Conservation (phyloP, 2,888 invertebrate genomes). For the Disparrhopalites patrizii region DNA sequence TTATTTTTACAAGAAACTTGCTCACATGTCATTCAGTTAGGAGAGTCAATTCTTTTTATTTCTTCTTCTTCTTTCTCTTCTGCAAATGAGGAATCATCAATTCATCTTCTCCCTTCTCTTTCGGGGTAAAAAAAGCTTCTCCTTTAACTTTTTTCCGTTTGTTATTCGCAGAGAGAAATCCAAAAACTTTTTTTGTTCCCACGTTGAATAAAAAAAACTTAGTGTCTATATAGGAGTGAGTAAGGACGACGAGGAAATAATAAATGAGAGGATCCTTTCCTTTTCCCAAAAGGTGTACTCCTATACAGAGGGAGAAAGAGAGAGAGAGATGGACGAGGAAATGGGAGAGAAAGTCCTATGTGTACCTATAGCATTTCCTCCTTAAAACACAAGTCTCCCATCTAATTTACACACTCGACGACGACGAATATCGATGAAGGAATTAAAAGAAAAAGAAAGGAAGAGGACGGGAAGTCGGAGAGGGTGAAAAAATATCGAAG, state of each 20-base stretch:
- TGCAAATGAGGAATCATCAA: constrained; percentile 34
- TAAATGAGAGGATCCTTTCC: too few relatives aligned
- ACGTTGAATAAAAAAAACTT: too few relatives aligned
- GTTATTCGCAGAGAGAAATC: background rate
- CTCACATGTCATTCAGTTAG: background rate
- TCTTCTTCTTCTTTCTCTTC: constrained; percentile 1
- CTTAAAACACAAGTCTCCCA: background rate
- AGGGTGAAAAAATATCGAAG: too few relatives aligned
- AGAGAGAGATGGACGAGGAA: background rate
- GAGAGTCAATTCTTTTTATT: background rate
- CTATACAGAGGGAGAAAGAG: background rate
- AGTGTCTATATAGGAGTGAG: too few relatives aligned
- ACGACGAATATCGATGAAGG: background rate
- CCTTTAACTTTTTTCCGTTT: background rate
- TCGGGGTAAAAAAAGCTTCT: background rate
- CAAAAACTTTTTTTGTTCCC: background rate
- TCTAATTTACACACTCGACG: background rate
- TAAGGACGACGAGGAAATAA: too few relatives aligned
- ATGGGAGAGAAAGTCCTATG: background rate
- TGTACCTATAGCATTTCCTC: background rate
- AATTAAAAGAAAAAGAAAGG: background rate
- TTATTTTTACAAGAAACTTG: too few relatives aligned
- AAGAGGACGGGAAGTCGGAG: too few relatives aligned
- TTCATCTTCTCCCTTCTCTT: constrained; percentile 22
- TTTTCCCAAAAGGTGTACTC: too few relatives aligned